Evolutionary conservation across 53 echinoderm and acorn worm species (phyloP).

Genomic region (Crossaster papposus): DNA sequence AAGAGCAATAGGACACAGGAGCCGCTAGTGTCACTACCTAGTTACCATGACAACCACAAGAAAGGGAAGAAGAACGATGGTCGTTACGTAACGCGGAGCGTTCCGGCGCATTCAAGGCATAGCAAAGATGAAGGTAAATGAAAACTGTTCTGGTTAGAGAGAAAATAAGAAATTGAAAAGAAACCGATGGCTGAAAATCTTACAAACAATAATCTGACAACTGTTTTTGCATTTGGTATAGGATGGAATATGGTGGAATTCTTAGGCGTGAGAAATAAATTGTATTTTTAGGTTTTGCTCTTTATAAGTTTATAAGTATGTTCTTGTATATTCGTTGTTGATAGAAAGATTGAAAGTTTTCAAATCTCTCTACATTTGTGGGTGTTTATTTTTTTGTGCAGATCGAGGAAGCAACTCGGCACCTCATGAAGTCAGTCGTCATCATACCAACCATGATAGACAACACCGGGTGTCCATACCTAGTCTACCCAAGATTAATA

Average conservation of each 20-base stretch:
- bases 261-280: too few relatives aligned
- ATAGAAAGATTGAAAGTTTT: too few relatives aligned
- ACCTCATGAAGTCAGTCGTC: constrained; percentile 44
- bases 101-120: constrained; percentile 16
- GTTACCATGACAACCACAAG: not conserved
- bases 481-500: constrained; percentile 58
- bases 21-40: constrained; percentile 21
- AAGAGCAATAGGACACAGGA: constrained; percentile 22
- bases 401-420: constrained; percentile 71
- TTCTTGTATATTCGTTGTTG: too few relatives aligned
- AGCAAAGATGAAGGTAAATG: constrained; percentile 16
- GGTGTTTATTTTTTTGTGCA: not conserved
- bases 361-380: not conserved
- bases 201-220: too few relatives aligned
- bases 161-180: too few relatives aligned
- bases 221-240: too few relatives aligned
- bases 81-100: constrained; percentile 46
- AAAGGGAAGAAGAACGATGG: not conserved
- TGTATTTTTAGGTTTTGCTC: too few relatives aligned
- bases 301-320: too few relatives aligned
- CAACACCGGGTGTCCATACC: constrained; percentile 25
- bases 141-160: too few relatives aligned
- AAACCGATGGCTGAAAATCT: too few relatives aligned
- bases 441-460: constrained; percentile 71
- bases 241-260: too few relatives aligned